A percentile compares a stretch with the other conserved stretches of the same genome.
Evolutionary conservation across 1,140 invertebrate genomes (phyloP).

Genomic region (Drosophila equinoxialis): DNA sequence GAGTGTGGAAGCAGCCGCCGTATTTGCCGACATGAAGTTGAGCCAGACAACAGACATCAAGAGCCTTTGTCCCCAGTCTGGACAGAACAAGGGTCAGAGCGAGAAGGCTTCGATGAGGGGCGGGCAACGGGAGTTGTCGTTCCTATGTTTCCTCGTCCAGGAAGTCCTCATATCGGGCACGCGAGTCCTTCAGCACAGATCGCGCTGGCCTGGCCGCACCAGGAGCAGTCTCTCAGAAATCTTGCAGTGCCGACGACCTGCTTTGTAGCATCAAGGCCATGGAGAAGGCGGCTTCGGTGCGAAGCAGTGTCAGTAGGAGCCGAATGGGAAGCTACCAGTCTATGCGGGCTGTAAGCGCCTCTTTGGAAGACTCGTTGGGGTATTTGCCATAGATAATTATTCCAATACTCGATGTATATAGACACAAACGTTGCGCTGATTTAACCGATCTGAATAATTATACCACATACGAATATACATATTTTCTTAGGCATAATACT

Average conservation of each 20-base stretch:
- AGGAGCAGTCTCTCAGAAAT: constrained; percentile 48
- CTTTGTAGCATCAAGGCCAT: constrained; percentile 74
- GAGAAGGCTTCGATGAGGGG: constrained; percentile 24
- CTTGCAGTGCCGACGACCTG: constrained; percentile 72
- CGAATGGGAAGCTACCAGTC: constrained; percentile 78
- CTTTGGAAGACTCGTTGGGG: constrained; percentile 82
- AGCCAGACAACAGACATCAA: constrained; percentile 83
- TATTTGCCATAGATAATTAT: constrained; percentile 82
- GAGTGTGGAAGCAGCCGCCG: constrained; percentile 92
- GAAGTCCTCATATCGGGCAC: constrained; percentile 55
- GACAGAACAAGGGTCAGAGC: not conserved
- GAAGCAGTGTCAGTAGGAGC: constrained; percentile 59
- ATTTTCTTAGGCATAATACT: not conserved
- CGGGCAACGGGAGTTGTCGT: constrained; percentile 54
- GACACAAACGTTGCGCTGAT: constrained; percentile 27
- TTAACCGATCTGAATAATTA: constrained; percentile 21
- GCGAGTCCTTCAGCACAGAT: constrained; percentile 72
- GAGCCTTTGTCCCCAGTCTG: constrained; percentile 58
- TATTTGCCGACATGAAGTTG: constrained; percentile 88
- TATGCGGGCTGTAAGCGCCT: constrained; percentile 78
- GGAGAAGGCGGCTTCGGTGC: constrained; percentile 66
- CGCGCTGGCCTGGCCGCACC: constrained; percentile 34
- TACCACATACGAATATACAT: constrained; percentile 21
- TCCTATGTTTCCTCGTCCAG: constrained; percentile 52
- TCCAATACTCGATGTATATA: constrained; percentile 48